Base-by-base conservation (phyloP, 2,888 invertebrate species). In the Nymphalis c-album region DNA sequence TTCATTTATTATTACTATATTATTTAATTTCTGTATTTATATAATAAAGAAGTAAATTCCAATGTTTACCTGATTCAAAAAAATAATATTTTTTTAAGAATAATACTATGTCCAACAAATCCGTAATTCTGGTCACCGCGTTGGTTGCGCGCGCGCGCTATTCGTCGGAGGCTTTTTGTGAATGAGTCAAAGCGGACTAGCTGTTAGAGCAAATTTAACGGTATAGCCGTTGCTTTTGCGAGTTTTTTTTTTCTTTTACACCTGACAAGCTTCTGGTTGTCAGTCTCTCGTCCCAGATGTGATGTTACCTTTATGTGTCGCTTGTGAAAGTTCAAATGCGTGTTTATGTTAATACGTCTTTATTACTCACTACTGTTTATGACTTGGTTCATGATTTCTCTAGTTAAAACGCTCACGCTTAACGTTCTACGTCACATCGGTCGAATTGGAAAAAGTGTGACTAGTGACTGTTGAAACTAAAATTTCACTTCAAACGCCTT, bases 171-270 rank as follows among this genome's bases (percentile, higher is more conserved):
- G 80, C 84, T 88, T 88, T 90, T 90, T 87, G 85, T 90, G 87
- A 90, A 90, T 90, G 90, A 83, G 80, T 79, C 80, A 77, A 70
- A 69, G 73, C 73, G 73, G 77, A 85, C 40, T 88, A 85, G 77
- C 74, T 73, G 76, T 79, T 85, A 87, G 87, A 88, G 82, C 86
- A 85, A 87, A 88, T 87, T 87, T 89, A 90, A 90, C 90, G 90
- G 90, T 83, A 86, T 82, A 72, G 72, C 69, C 76, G 75, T 76
- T 77, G 79, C 77, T 79, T 78, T 75, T 79, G 77, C 75, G 76
- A 75, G 75, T 76, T 83, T 85, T 81, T 83, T 51, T 53, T 31
- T 26, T 31, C 26, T 55, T 83, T 75, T 75, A 75, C 80, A 82
- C 82, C 78, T 77, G 75, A 77, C 75, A 74, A 76, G 76, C 75